Evolutionary conservation across 2,888 invertebrate species (phyloP).

Genomic region (Mythimna loreyi): DNA sequence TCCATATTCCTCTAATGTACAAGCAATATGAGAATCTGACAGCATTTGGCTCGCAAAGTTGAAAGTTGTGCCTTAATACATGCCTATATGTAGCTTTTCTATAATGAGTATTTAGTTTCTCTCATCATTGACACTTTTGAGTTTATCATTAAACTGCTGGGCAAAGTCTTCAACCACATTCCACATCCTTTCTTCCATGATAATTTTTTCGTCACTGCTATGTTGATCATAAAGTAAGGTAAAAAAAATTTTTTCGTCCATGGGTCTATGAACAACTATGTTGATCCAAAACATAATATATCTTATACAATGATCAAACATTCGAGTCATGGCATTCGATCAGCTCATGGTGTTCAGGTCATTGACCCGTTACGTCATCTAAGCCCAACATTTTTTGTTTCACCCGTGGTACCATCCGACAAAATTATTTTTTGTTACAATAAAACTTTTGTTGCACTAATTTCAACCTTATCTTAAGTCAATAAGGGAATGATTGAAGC

Average conservation of each 20-base stretch:
- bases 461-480: constrained; percentile 36
- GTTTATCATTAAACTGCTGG: background rate
- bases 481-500: background rate
- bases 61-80: background rate
- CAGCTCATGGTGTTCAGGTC: constrained; percentile 77
- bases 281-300: constrained; percentile 64
- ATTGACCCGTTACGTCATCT: constrained; percentile 84
- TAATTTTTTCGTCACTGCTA: background rate
- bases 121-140: too few relatives aligned
- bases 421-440: constrained; percentile 65
- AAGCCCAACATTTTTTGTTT: constrained; percentile 78
- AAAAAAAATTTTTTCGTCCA: constrained; percentile 34
- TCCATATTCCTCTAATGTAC: background rate
- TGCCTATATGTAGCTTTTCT: background rate
- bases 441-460: constrained; percentile 48
- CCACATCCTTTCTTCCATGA: constrained; percentile 10
- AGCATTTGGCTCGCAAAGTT: too few relatives aligned
- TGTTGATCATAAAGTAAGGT: constrained; percentile 1
- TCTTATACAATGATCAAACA: constrained; percentile 68
- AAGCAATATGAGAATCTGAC: background rate
- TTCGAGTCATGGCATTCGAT: constrained; percentile 78
- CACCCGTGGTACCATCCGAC: constrained; percentile 61
- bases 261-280: constrained; percentile 66
- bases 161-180: background rate
- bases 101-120: background rate